Base-by-base conservation (phyloP, 2,888 invertebrate genomes). In the Chrysolina oricalcia region DNA sequence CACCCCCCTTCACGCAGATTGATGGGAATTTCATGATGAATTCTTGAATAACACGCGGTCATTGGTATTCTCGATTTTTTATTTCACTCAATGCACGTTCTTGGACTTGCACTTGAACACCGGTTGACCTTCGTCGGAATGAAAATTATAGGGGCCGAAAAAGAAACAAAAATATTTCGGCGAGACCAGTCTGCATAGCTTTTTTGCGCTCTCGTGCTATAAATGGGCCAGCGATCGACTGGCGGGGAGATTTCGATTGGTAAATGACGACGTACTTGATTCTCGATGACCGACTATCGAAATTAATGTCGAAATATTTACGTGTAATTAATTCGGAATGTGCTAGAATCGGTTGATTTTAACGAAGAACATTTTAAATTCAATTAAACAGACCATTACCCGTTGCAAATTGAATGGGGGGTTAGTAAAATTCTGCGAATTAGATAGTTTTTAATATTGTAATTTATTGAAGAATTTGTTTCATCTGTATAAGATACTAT, bases 101-200 rank as follows among this genome's bases (percentile, higher is more conserved):
- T 46, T 66, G 68, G 68, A 50, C 40, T 41, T 40, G 53, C 68
- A 68, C 53, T 68, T 40, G 40, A 13, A 35, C 53, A 53, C 53
- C 40, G 68, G 35, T 50, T 68, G 41, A 53, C 68, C 68, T 68
- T 68, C 53, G 17, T 68, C 19, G 53, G 68, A 53, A 67, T 68
- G 53, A 48, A 27, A 23, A 23, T 66, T 66, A 19, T 27, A 53
- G 53, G 40, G 68, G 10, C 53, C 17, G 41, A 68, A 68, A 68
- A 68, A 19, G 41, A 68, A 40, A 53, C 40, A 68, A 68, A 53
- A 35, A 35, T 35, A 6, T 68, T 53, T 59, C 59, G 59, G 59
- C 59, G 59, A 59, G 35, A 59, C 59, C 59, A 35, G 59, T 59
- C 59, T n/a, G 59, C 59, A 35, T 23, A 6, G 23, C 15, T 27